Evolutionary conservation across 1,140 invertebrate species (phyloP).

Genomic region (Saccostrea cuccullata): DNA sequence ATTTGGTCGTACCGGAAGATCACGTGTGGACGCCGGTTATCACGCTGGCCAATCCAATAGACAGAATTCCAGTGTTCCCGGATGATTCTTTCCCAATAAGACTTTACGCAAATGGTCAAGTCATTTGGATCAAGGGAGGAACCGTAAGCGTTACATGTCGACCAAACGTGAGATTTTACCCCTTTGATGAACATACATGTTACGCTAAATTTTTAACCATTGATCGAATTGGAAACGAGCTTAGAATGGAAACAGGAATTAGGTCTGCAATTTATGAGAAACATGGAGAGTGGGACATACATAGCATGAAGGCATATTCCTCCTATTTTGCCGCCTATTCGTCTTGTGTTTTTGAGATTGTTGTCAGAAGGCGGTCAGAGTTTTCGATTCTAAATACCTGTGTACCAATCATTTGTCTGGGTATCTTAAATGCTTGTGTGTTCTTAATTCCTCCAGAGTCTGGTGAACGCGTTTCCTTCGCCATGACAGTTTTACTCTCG

Average conservation of each 20-base stretch:
- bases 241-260: not conserved
- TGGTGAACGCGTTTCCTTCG: conserved; percentile 50
- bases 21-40: conserved; percentile 50
- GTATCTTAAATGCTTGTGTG: conserved; percentile 50
- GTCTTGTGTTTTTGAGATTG: conserved; percentile 5
- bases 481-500: conserved; percentile 49
- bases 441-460: conserved; percentile 50
- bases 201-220: conserved; percentile 17
- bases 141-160: conserved; percentile 32
- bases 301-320: not conserved
- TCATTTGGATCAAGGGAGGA: conserved; percentile 38
- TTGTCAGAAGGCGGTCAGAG: conserved; percentile 33
- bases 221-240: not conserved
- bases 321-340: conserved; percentile 15
- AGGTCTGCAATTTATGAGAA: conserved; percentile 6
- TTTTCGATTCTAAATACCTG: conserved; percentile 44
- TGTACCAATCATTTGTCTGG: conserved; percentile 44
- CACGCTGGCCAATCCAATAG: conserved; percentile 24
- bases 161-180: conserved; percentile 39
- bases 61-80: conserved; percentile 8
- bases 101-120: conserved; percentile 35
- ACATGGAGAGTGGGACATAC: conserved; percentile 6
- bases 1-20: conserved; percentile 7
- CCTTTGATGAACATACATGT: conserved; percentile 49
- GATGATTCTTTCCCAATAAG: not conserved